phyloP scores from a whole-genome alignment of 2,888 invertebrate species.

The Ectemnius cavifrons region DNA sequence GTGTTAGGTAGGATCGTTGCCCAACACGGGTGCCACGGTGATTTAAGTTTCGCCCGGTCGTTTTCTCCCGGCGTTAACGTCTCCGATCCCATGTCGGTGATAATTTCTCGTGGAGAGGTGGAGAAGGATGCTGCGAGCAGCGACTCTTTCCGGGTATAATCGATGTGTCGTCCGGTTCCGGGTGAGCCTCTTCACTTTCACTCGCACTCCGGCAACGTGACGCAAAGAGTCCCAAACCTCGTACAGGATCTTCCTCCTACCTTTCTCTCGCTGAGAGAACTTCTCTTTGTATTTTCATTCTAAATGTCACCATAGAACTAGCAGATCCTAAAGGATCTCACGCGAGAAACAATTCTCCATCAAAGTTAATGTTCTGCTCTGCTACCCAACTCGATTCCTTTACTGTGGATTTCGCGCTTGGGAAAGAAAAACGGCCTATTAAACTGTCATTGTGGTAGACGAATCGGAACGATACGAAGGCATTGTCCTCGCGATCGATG shows the following conservation, averaged over 20 bases:
- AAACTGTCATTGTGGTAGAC: neutral
- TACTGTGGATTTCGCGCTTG: neutral
- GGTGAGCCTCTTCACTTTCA: conserved; percentile 72
- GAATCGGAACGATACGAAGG: neutral
- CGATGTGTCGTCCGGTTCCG: conserved; percentile 64
- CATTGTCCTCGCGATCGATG: neutral
- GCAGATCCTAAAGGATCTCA: neutral
- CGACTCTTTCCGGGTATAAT: conserved; percentile 29
- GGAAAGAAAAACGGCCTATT: neutral
- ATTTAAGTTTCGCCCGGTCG: conserved; percentile 12
- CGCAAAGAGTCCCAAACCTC: conserved; percentile 52
- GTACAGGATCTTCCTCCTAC: conserved; percentile 28
- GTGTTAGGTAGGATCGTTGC: conserved; percentile 29
- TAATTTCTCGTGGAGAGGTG: conserved; percentile 15
- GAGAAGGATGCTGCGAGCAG: conserved; percentile 19
- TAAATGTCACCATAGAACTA: neutral
- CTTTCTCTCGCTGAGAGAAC: neutral
- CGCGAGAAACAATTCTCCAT: neutral
- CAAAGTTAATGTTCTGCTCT: neutral
- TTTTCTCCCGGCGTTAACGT: conserved; percentile 39
- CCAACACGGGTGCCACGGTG: conserved; percentile 18
- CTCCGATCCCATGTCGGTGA: neutral
- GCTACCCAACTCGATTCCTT: neutral
- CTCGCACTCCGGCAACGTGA: conserved; percentile 70
- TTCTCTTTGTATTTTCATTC: neutral